Conservation (phyloP, 2,888 invertebrate species). For the Leptinotarsa haldemani region DNA sequence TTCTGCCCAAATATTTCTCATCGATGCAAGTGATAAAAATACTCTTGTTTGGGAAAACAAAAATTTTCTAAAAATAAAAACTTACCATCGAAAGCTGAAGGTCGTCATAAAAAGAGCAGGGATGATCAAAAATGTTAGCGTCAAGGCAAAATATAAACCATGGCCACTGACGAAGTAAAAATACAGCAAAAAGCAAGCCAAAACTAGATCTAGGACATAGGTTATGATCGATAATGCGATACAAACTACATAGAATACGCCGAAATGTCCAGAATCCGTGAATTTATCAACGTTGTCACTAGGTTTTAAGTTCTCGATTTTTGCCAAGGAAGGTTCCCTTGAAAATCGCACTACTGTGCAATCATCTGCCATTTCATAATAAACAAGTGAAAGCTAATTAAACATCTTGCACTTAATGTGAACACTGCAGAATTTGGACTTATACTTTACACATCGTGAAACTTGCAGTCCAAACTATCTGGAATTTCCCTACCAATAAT, state of each 20-base stretch:
- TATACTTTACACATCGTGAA: too few species aligned
- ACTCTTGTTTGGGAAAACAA: neutral
- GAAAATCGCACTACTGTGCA: constrained; percentile 66
- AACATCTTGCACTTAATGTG: constrained; percentile 7
- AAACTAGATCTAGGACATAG: constrained; percentile 64
- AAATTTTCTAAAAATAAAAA: constrained; percentile 30
- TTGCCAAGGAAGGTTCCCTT: constrained; percentile 62
- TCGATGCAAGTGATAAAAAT: constrained; percentile 3
- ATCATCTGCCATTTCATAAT: constrained; percentile 63
- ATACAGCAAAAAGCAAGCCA: constrained; percentile 64
- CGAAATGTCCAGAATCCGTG: constrained; percentile 60
- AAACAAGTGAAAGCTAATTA: constrained; percentile 14
- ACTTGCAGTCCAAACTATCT: neutral
- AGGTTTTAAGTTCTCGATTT: constrained; percentile 63
- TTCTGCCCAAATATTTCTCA: neutral
- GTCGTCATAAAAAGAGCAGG: constrained; percentile 68
- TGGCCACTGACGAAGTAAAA: constrained; percentile 63
- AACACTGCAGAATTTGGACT: neutral
- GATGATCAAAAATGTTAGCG: constrained; percentile 67
- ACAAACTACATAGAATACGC: constrained; percentile 63
- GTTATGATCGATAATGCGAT: constrained; percentile 66
- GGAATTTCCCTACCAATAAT: neutral
- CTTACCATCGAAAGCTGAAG: constrained; percentile 68
- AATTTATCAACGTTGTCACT: constrained; percentile 59
- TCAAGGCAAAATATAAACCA: constrained; percentile 67